Evolutionary conservation across 2,113 vertebrate genomes (phyloP).

Genomic region (Colinus virginianus): DNA sequence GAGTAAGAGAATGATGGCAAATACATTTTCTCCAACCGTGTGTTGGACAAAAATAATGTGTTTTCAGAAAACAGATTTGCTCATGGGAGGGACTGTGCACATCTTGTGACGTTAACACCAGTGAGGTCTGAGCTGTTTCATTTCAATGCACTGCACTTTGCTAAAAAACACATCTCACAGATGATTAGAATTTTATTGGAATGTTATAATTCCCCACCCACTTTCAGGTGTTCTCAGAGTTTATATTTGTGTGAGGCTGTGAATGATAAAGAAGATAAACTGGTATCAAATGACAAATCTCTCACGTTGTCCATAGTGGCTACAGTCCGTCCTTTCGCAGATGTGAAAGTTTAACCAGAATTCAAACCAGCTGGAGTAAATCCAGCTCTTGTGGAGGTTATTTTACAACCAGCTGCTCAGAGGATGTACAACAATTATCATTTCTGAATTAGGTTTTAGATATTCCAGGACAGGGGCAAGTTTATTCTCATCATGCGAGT

Average conservation of each 20-base stretch:
- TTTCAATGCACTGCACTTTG: not conserved
- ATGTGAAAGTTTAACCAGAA: not conserved
- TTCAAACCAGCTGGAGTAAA: not conserved
- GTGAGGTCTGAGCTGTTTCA: not conserved
- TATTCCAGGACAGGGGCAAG: not conserved
- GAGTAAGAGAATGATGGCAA: not conserved
- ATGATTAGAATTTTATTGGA: not conserved
- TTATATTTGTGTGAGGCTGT: not conserved
- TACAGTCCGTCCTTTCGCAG: not conserved
- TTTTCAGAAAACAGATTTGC: not conserved
- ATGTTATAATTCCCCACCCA: not conserved
- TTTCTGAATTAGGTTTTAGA: not conserved
- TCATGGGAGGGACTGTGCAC: not conserved
- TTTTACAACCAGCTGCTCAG: not conserved
- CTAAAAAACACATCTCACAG: not conserved
- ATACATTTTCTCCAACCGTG: not conserved
- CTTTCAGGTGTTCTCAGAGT: not conserved
- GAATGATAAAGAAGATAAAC: not conserved
- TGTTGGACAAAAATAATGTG: not conserved
- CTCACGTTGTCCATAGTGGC: not conserved
- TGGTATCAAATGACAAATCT: rapidly evolving
- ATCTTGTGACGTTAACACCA: not conserved
- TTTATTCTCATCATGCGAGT: not conserved
- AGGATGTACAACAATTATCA: not conserved
- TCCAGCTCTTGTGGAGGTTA: not conserved